phyloP scores from a whole-genome alignment of 2,888 invertebrate species.

The Lithophane leautieri region DNA sequence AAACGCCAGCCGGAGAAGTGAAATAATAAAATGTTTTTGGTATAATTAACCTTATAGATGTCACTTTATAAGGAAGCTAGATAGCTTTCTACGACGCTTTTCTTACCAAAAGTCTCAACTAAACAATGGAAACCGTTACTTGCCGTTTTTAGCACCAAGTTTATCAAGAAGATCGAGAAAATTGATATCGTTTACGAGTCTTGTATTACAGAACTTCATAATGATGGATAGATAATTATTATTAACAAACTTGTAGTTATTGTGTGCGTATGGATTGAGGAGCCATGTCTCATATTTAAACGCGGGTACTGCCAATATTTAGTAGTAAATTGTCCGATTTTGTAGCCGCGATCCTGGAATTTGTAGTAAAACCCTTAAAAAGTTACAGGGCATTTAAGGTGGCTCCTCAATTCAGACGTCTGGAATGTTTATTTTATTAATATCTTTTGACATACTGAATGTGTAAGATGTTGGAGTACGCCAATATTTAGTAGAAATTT shows the following conservation, averaged over 20 bases:
- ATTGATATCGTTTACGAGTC: conserved; percentile 12
- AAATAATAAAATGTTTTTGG: neutral
- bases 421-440: no score
- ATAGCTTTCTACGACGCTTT: neutral
- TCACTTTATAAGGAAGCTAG: neutral
- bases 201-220: conserved; percentile 12
- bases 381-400: no score
- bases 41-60: neutral
- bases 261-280: no score
- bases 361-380: no score
- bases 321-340: no score
- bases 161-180: neutral
- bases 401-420: no score
- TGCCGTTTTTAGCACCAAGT: neutral
- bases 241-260: neutral
- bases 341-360: no score
- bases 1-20: neutral
- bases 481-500: no score
- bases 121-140: conserved; percentile 9
- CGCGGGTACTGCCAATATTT: no score
- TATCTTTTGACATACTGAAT: no score
- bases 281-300: no score
- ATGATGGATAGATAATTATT: conserved; percentile 5
- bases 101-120: neutral
- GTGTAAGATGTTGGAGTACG: no score